Percentiles rank a stretch among this genome's conserved stretches.
These are phyloP conservation scores for Drosophila siamana DNA, from an alignment of 2,888 invertebrate species.

Conservation along the genomic window DNA sequence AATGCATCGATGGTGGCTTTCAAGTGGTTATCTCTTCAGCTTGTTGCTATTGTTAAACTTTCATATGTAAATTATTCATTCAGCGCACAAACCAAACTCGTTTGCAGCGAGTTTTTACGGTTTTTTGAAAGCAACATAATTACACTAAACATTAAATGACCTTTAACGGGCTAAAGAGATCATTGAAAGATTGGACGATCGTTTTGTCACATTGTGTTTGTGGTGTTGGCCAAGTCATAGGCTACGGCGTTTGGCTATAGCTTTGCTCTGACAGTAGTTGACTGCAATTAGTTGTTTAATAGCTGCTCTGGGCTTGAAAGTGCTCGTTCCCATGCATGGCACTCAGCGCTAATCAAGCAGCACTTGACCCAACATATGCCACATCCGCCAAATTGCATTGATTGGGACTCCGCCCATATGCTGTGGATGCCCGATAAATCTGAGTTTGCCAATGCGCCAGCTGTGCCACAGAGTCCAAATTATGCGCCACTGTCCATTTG, in stretches of 20 bases:
- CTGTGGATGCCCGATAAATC: slow-evolving; percentile 50
- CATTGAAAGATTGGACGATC: slow-evolving; percentile 11
- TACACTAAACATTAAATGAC: slow-evolving; percentile 8
- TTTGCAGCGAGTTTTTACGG: slow-evolving; percentile 7
- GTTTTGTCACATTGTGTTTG: slow-evolving; percentile 32
- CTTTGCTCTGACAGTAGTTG: slow-evolving; percentile 13
- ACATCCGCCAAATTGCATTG: slow-evolving; percentile 63
- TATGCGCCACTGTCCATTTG: slow-evolving; percentile 54
- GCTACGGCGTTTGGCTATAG: slow-evolving; percentile 3
- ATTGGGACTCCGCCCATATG: slow-evolving; percentile 49
- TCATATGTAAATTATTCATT: slow-evolving; percentile 31
- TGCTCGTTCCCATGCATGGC: slow-evolving; percentile 43
- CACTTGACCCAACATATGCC: slow-evolving; percentile 57
- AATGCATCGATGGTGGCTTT: slow-evolving; percentile 5
- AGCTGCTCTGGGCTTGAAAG: slow-evolving; percentile 12
- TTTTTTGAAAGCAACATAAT: slow-evolving; percentile 16
- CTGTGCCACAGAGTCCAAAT: slow-evolving; percentile 44
- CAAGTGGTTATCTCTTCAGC: background rate
- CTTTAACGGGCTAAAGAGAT: slow-evolving; percentile 8
- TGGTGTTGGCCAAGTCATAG: slow-evolving; percentile 9
- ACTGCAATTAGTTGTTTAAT: slow-evolving; percentile 41
- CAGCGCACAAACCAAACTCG: slow-evolving; percentile 23
- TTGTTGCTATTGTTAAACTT: slow-evolving; percentile 11
- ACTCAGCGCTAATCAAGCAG: slow-evolving; percentile 40
- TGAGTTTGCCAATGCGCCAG: slow-evolving; percentile 32